Evolutionary conservation across 2,888 invertebrate genomes (phyloP).

Genomic region (Drosophila infuscata): DNA sequence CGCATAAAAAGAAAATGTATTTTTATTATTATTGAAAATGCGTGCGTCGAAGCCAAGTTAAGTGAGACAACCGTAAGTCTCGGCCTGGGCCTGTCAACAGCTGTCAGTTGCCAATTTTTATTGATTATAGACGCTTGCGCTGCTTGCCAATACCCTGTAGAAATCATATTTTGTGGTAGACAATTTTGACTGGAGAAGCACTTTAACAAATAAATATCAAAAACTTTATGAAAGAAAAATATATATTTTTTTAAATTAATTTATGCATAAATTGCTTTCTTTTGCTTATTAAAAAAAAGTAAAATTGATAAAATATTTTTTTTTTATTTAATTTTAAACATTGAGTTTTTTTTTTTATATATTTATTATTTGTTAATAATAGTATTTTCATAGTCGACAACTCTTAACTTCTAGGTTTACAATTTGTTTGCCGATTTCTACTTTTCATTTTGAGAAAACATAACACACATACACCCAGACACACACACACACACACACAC

Average conservation of each 20-base stretch:
- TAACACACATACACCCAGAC: background rate
- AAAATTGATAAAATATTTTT: background rate
- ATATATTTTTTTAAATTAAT: background rate
- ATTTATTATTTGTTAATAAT: background rate
- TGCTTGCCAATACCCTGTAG: conserved; percentile 6
- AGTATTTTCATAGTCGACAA: background rate
- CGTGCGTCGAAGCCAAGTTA: conserved; percentile 35
- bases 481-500: background rate
- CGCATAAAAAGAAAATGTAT: conserved; percentile 7
- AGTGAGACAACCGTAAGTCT: conserved; percentile 29
- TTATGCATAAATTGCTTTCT: background rate
- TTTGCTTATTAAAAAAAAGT: background rate
- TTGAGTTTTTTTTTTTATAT: background rate
- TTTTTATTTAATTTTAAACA: background rate
- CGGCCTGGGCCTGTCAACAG: conserved; percentile 32
- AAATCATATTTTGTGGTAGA: background rate
- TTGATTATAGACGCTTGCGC: conserved; percentile 28
- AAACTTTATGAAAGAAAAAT: background rate
- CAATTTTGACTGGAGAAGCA: background rate
- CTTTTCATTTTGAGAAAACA: conserved; percentile 38
- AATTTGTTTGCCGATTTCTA: background rate
- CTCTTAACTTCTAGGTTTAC: too few species aligned
- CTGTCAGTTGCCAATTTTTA: conserved; percentile 37
- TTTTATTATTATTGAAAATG: conserved; percentile 22
- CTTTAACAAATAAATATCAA: background rate